phyloP scores from a whole-genome alignment of 35 echinoderm and acorn worm genomes.

The Heliocidaris erythrogramma region DNA sequence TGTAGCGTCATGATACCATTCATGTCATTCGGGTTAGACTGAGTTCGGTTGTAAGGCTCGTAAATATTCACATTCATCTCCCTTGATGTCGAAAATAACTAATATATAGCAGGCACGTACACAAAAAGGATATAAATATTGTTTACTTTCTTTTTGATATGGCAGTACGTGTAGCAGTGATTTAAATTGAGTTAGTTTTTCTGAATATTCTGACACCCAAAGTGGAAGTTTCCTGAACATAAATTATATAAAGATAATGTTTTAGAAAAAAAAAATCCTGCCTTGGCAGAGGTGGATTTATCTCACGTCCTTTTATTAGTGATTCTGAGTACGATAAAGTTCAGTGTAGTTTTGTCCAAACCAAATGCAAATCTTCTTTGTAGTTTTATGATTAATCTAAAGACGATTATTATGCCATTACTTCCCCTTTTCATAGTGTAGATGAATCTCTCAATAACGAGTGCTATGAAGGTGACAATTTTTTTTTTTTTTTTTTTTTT shows the following conservation, averaged over 20 bases:
- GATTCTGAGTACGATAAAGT: too few species aligned
- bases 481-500: too few species aligned
- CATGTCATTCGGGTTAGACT: neutral
- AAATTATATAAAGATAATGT: neutral
- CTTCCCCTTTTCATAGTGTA: too few species aligned
- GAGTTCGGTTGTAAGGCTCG: neutral
- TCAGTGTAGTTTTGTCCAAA: too few species aligned
- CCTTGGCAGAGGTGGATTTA: neutral
- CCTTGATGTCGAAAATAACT: neutral
- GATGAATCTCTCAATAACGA: too few species aligned
- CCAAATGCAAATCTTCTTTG: too few species aligned
- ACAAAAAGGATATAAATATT: neutral
- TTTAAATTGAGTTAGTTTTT: neutral
- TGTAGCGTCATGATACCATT: neutral
- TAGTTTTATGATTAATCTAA: too few species aligned
- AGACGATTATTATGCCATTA: too few species aligned
- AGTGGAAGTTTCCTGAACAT: slow-evolving; percentile 4
- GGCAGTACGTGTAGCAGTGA: neutral
- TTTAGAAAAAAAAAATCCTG: neutral
- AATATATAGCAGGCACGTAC: neutral
- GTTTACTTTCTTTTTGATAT: neutral
- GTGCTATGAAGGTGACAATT: too few species aligned
- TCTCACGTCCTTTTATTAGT: neutral
- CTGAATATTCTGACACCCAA: neutral
- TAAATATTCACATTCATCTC: neutral